A percentile compares a stretch with the other conserved stretches of the same genome.
Evolutionary conservation across 2,797 vertebrate genomes (phyloP).

Genomic region (Onychomys torridus): DNA sequence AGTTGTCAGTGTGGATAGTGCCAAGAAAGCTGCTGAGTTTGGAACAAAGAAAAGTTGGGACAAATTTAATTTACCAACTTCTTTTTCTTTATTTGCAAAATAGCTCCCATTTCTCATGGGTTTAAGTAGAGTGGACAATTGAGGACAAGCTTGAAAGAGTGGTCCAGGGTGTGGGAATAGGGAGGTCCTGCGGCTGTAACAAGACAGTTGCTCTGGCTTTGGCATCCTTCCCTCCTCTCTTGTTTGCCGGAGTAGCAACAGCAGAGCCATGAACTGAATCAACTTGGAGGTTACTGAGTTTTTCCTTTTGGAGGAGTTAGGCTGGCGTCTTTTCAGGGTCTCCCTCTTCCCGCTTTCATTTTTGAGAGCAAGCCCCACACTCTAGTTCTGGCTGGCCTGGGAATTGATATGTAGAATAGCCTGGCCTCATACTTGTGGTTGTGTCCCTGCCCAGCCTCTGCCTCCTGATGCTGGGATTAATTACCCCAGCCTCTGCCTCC

Average conservation of each 20-base stretch:
- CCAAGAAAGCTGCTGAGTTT: neutral
- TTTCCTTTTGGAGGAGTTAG: neutral
- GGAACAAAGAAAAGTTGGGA: neutral
- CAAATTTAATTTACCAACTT: neutral
- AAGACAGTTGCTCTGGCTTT: neutral
- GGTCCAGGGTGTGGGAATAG: neutral
- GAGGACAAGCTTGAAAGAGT: neutral
- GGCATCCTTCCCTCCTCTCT: no score
- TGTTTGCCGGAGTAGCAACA: neutral
- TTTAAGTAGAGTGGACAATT: neutral
- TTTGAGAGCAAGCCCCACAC: neutral
- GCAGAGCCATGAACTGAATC: neutral
- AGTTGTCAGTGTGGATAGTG: neutral
- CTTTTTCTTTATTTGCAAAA: neutral
- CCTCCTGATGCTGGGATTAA: neutral
- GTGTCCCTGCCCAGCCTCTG: neutral
- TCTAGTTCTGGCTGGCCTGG: no score
- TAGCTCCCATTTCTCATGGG: neutral
- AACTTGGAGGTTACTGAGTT: neutral
- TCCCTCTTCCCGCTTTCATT: neutral
- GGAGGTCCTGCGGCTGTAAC: neutral
- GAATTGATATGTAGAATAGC: neutral
- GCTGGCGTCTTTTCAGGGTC: neutral
- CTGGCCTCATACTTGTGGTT: neutral
- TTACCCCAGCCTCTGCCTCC: neutral